phyloP scores from a whole-genome alignment of 2,113 vertebrate species.

The Poeciliopsis prolifica region DNA sequence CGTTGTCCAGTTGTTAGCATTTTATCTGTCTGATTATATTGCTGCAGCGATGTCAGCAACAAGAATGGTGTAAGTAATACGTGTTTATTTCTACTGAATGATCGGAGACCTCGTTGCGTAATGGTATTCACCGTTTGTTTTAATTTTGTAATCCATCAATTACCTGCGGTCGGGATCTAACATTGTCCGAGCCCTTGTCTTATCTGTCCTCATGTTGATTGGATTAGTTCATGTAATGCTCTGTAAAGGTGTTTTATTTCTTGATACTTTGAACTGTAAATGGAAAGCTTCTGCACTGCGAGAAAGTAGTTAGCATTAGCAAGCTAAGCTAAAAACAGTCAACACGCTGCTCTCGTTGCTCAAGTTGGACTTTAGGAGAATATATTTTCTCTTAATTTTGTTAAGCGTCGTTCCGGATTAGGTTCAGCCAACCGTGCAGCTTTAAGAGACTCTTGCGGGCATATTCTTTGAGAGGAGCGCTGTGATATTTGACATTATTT shows the following conservation, averaged over 20 bases:
- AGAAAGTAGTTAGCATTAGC: neutral
- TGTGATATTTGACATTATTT: neutral
- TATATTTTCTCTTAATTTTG: neutral
- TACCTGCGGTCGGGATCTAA: slow-evolving; percentile 23
- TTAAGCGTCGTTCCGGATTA: neutral
- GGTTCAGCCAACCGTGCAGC: neutral
- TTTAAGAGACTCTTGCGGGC: neutral
- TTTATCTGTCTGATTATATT: neutral
- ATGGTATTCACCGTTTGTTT: neutral
- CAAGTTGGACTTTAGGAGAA: neutral
- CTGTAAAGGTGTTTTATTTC: neutral
- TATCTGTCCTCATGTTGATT: neutral
- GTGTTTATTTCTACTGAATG: neutral
- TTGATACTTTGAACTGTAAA: neutral
- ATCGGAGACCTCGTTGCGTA: neutral
- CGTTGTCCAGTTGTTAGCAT: slow-evolving; percentile 17
- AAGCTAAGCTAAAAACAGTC: slow-evolving; percentile 54
- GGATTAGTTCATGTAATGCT: neutral
- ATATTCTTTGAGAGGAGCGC: neutral
- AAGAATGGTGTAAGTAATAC: slow-evolving; percentile 68
- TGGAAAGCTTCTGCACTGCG: rapidly evolving
- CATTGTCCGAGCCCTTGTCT: neutral
- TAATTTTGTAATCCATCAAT: neutral
- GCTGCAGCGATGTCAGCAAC: slow-evolving; percentile 58
- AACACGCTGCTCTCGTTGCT: neutral